These are phyloP conservation scores for Microcebus jonahi DNA, from an alignment of 2,113 vertebrate genomes.

Conservation along the genomic window DNA sequence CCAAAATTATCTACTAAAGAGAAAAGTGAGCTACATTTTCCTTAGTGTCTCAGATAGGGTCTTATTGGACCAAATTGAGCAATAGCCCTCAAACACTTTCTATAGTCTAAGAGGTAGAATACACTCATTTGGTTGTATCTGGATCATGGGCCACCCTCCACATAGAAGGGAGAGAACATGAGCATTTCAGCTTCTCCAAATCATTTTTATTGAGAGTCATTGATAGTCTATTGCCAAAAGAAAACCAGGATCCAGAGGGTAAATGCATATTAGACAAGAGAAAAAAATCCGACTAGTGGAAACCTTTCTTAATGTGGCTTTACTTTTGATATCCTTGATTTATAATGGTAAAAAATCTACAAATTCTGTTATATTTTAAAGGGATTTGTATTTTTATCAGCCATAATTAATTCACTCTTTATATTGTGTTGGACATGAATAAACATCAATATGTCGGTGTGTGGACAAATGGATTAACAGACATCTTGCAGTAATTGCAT, in stretches of 20 bases:
- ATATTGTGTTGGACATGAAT: background rate
- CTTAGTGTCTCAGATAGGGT: background rate
- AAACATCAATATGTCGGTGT: too few species aligned
- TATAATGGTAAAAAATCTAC: background rate
- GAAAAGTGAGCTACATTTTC: background rate
- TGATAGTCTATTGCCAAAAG: background rate
- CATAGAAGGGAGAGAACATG: background rate
- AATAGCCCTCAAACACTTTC: background rate
- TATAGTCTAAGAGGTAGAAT: background rate
- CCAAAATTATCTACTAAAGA: background rate
- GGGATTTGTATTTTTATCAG: background rate
- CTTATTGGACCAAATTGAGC: background rate
- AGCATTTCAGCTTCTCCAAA: background rate
- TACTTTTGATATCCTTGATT: background rate
- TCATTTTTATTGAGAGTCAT: background rate
- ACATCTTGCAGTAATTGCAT: rapidly evolving
- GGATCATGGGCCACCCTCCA: background rate
- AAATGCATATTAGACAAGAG: background rate
- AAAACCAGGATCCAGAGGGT: background rate
- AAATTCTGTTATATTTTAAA: background rate
- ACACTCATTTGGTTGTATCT: background rate
- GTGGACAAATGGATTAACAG: background rate
- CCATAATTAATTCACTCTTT: background rate
- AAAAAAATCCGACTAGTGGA: background rate
- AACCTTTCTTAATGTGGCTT: background rate